These are phyloP conservation scores for Lepus americanus DNA, from an alignment of 2,113 vertebrate genomes.

Conservation along the genomic window DNA sequence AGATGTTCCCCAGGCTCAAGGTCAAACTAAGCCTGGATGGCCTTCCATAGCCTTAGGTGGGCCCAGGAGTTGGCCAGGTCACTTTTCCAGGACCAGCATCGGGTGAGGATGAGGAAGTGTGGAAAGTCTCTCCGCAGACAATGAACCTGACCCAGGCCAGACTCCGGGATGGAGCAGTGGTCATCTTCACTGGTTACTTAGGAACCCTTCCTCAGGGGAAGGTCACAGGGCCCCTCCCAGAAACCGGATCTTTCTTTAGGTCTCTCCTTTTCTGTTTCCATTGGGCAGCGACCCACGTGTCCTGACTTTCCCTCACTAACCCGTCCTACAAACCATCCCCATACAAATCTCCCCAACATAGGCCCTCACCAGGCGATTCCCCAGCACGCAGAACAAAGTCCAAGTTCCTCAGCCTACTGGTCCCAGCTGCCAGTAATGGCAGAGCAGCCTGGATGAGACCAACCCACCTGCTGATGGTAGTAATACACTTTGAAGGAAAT, in stretches of 20 bases:
- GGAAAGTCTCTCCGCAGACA: not conserved
- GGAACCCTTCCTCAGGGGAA: not conserved
- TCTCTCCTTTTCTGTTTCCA: not conserved
- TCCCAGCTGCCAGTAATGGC: not conserved
- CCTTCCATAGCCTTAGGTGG: not conserved
- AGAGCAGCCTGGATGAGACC: not conserved
- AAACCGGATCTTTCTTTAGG: not conserved
- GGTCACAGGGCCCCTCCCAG: not conserved
- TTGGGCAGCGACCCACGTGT: not conserved
- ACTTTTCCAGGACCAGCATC: not conserved
- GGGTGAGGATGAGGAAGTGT: not conserved
- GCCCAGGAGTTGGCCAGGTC: not conserved
- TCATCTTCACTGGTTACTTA: not conserved
- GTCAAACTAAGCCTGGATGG: not conserved
- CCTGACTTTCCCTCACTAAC: not conserved
- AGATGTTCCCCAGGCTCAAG: not conserved
- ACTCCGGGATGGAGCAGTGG: not conserved
- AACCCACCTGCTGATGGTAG: not conserved
- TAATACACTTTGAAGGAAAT: slow-evolving; percentile 7
- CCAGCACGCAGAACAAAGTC: not conserved
- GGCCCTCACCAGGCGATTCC: not conserved
- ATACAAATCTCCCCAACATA: not conserved
- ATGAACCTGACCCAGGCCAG: not conserved
- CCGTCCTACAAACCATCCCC: not conserved
- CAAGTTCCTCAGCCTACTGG: not conserved